Percentiles rank a stretch among this genome's conserved stretches.
Conservation (phyloP, 2,888 invertebrate species). For the Anoncus sp. region DNA sequence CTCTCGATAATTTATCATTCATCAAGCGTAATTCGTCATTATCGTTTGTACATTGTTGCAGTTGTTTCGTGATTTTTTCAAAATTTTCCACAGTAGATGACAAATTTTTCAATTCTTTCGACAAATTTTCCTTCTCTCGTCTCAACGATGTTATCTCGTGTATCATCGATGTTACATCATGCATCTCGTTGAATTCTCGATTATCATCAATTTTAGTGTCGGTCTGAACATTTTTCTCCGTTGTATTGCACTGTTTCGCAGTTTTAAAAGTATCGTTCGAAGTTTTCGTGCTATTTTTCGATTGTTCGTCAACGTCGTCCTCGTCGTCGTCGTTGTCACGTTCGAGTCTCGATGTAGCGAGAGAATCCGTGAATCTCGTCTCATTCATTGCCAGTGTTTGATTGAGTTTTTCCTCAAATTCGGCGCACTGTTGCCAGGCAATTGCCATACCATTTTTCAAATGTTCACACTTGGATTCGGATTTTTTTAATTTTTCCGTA, state of each 20-base stretch:
- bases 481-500: slow-evolving; percentile 67
- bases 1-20: slow-evolving; percentile 66
- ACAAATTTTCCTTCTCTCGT: slow-evolving; percentile 55
- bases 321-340: too few species aligned
- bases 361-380: slow-evolving; percentile 54
- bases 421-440: slow-evolving; percentile 80
- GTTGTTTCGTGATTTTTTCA: slow-evolving; percentile 71
- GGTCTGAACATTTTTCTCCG: slow-evolving; percentile 27
- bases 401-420: slow-evolving; percentile 76
- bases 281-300: slow-evolving; percentile 40
- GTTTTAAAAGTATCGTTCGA: slow-evolving; percentile 54
- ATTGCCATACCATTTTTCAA: slow-evolving; percentile 75
- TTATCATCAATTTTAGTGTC: slow-evolving; percentile 15
- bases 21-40: slow-evolving; percentile 68
- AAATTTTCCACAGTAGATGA: slow-evolving; percentile 67
- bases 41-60: slow-evolving; percentile 65
- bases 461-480: slow-evolving; percentile 74
- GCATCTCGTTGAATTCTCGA: neutral
- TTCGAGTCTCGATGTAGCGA: slow-evolving; percentile 24
- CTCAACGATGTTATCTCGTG: slow-evolving; percentile 32
- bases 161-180: slow-evolving; percentile 22
- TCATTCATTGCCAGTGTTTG: slow-evolving; percentile 68
- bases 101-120: slow-evolving; percentile 65
- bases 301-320: slow-evolving; percentile 5
- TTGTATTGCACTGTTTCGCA: slow-evolving; percentile 26